These are phyloP conservation scores for Calameuta filiformis DNA, from an alignment of 2,888 invertebrate genomes.

Conservation along the genomic window DNA sequence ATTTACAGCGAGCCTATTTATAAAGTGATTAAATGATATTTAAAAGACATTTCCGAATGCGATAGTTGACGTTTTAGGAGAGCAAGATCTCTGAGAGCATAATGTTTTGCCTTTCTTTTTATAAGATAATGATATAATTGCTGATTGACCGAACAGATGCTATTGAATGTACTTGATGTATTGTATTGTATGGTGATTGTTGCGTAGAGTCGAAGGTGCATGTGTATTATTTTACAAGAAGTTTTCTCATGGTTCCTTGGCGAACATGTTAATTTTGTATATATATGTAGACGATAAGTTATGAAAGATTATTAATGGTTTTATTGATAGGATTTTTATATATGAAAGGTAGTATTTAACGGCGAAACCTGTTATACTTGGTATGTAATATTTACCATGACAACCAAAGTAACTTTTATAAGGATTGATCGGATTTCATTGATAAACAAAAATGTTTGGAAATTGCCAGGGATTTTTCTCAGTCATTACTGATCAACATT, in stretches of 20 bases:
- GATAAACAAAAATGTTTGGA: not conserved
- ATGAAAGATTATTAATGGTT: conserved; percentile 40
- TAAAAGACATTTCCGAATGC: conserved; percentile 4
- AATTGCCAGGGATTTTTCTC: not conserved
- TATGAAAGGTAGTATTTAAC: conserved; percentile 49
- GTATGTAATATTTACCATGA: conserved; percentile 55
- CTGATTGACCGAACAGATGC: not conserved
- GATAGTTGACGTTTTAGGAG: not conserved
- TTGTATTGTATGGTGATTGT: not conserved
- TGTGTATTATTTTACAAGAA: not conserved
- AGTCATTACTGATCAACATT: not conserved
- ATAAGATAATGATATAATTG: not conserved
- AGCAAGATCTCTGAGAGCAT: conserved; percentile 37
- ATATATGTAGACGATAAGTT: conserved; percentile 48
- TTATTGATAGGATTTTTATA: conserved; percentile 54
- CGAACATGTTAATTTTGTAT: conserved; percentile 56
- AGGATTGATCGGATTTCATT: not conserved
- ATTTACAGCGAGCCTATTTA: conserved; percentile 8
- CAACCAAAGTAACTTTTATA: conserved; percentile 56
- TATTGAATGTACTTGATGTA: not conserved
- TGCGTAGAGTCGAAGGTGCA: not conserved
- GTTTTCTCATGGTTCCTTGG: not conserved
- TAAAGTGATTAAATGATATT: not conserved
- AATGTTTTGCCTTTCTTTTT: conserved; percentile 28
- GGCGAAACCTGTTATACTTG: conserved; percentile 41